A percentile compares a stretch with the other conserved stretches of the same genome.
These are phyloP conservation scores for Mylabris sibirica DNA, from an alignment of 2,888 invertebrate genomes.

Conservation along the genomic window DNA sequence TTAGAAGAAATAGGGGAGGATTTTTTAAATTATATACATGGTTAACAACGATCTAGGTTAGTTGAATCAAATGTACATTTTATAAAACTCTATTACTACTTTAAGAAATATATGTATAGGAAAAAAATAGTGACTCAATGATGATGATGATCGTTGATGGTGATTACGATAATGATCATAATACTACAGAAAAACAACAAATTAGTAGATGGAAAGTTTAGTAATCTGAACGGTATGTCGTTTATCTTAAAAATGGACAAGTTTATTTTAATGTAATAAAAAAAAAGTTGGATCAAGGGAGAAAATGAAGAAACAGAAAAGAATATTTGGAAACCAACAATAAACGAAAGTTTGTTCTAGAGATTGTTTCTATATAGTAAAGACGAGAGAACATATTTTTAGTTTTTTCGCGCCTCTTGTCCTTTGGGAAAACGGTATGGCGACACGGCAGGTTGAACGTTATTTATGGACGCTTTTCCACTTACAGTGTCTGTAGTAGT, in stretches of 20 bases:
- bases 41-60: conserved; percentile 11
- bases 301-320: background rate
- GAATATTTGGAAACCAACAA: conserved; percentile 3
- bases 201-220: background rate
- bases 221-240: background rate
- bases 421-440: conserved; percentile 42
- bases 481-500: conserved; percentile 54
- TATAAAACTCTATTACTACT: background rate
- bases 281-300: background rate
- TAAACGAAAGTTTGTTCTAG: conserved; percentile 5
- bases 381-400: conserved; percentile 33
- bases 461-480: conserved; percentile 62
- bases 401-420: conserved; percentile 39
- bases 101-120: background rate
- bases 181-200: background rate
- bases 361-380: conserved; percentile 14
- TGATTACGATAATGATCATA: background rate
- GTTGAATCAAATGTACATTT: background rate
- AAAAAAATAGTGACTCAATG: background rate
- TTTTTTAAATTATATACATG: conserved; percentile 16
- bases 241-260: background rate
- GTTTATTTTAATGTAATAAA: conserved; percentile 7
- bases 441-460: conserved; percentile 60
- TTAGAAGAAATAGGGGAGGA: conserved; percentile 49
- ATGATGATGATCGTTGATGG: background rate